phyloP scores from a whole-genome alignment of 2,113 vertebrate species.

The Poecile atricapillus region DNA sequence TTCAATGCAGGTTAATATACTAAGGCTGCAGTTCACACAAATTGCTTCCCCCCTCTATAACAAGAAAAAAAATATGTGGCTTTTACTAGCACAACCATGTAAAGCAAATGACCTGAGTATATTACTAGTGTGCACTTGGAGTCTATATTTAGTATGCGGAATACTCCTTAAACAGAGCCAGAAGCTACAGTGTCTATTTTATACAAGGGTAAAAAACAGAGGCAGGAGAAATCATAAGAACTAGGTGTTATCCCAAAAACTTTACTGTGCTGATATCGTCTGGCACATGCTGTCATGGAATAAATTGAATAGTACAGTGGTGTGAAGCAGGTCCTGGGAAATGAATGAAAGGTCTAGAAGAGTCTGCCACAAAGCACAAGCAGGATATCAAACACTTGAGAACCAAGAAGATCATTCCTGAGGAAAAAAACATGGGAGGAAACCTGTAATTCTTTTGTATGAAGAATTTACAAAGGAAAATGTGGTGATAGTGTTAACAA shows the following conservation, averaged over 20 bases:
- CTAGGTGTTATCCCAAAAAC: neutral
- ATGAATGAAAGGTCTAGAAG: neutral
- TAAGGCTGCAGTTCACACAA: neutral
- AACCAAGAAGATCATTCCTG: neutral
- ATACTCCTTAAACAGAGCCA: neutral
- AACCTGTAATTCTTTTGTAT: neutral
- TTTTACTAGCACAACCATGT: neutral
- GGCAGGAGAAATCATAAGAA: neutral
- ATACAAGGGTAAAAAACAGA: neutral
- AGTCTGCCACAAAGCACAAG: neutral
- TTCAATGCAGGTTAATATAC: neutral
- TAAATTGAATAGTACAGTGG: neutral
- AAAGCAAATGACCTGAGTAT: neutral
- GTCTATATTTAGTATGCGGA: neutral
- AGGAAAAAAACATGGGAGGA: neutral
- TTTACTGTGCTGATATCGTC: rapidly evolving
- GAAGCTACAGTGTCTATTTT: neutral
- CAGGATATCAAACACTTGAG: neutral
- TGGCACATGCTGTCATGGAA: neutral
- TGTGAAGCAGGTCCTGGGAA: neutral
- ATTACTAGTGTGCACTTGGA: neutral
- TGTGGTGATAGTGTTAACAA: neutral
- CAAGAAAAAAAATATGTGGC: neutral
- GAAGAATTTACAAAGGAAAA: neutral
- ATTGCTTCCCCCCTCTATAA: neutral